These are phyloP conservation scores for Corvus moneduloides DNA, from an alignment of 2,113 vertebrate species.

Conservation along the genomic window DNA sequence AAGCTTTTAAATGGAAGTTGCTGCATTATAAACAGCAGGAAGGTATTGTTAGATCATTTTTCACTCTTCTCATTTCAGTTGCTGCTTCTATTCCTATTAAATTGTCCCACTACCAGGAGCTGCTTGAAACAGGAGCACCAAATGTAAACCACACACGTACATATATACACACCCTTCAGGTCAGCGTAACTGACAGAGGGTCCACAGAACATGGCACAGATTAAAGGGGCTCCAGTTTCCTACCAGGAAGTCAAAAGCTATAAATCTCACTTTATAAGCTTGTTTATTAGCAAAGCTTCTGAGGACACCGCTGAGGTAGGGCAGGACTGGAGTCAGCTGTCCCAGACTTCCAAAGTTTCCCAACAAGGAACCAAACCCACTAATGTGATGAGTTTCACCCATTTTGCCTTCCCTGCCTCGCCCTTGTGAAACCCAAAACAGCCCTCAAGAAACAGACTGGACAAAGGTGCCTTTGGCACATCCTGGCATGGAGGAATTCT, in stretches of 20 bases:
- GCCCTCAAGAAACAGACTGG: fast-evolving
- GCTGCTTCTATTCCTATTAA: background rate
- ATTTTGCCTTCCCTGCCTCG: background rate
- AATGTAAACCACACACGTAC: background rate
- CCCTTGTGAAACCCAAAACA: background rate
- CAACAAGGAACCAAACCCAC: background rate
- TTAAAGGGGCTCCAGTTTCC: constrained; percentile 63
- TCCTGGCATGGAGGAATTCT: fast-evolving
- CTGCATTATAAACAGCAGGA: background rate
- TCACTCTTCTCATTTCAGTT: background rate
- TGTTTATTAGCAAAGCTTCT: constrained; percentile 51
- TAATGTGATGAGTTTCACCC: background rate
- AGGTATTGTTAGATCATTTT: background rate
- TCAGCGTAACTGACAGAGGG: background rate
- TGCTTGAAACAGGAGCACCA: background rate
- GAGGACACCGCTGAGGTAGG: constrained; percentile 19
- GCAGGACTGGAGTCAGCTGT: background rate
- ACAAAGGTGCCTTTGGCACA: background rate
- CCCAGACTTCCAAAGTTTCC: background rate
- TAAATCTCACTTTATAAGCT: constrained; percentile 66
- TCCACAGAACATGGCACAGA: background rate
- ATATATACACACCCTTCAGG: background rate
- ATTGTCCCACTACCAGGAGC: background rate
- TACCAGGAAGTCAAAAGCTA: constrained; percentile 47
- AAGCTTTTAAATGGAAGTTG: background rate